Percentiles rank a stretch among this genome's conserved stretches.
Conservation (phyloP, 2,888 invertebrate species). For the Nowickia ferox region DNA sequence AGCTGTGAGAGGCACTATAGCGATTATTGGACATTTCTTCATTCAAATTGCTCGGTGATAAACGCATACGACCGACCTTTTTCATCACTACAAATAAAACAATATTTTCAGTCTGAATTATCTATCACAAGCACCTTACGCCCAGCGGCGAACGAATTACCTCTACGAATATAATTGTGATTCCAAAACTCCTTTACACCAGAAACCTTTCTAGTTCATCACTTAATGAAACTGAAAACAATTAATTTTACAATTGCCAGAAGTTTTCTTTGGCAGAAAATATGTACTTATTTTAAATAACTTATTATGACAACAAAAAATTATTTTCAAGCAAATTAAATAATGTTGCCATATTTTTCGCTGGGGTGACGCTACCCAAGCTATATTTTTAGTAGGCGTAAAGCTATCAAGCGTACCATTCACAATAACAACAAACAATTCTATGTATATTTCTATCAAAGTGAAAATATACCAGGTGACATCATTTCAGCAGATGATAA, state of each 20-base stretch:
- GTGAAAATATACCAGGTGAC: too few species aligned
- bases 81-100: slow-evolving; percentile 65
- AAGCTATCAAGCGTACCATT: background rate
- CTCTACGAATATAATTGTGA: background rate
- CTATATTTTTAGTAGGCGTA: background rate
- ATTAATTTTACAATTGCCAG: background rate
- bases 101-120: background rate
- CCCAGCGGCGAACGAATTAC: background rate
- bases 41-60: slow-evolving; percentile 51
- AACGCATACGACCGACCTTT: slow-evolving; percentile 72
- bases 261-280: background rate
- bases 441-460: too few species aligned
- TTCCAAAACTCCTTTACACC: too few species aligned
- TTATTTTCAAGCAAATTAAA: slow-evolving; percentile 9
- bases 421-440: too few species aligned
- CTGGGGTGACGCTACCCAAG: background rate
- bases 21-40: slow-evolving; percentile 46
- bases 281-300: background rate
- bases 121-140: background rate
- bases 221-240: background rate
- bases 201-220: background rate
- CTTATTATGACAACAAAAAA: slow-evolving; percentile 41
- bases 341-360: background rate
- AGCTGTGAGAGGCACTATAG: slow-evolving; percentile 23
- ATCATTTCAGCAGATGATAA: too few species aligned